Percentiles rank a stretch among this genome's conserved stretches.
Conservation (phyloP, 2,797 vertebrate species). For the Enteromius radiatus region DNA sequence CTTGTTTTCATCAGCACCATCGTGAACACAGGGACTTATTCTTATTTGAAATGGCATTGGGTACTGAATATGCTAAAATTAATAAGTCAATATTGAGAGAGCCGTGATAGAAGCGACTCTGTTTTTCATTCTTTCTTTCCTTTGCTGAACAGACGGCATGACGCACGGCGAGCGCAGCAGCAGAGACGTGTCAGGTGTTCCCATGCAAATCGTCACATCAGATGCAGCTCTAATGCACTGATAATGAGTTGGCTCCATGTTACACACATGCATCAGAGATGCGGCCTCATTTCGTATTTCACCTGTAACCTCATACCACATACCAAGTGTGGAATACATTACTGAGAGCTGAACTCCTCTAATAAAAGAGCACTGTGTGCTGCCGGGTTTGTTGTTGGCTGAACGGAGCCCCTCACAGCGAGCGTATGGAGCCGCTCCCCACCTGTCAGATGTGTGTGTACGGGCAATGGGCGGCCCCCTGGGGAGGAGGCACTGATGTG, state of each 20-base stretch:
- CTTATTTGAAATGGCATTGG: constrained; percentile 43
- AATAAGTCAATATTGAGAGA: constrained; percentile 45
- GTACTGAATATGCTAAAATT: constrained; percentile 24
- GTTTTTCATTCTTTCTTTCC: constrained; percentile 9
- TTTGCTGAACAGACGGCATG: constrained; percentile 4
- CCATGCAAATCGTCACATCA: constrained; percentile 43
- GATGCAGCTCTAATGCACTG: constrained; percentile 38
- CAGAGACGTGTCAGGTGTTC: constrained; percentile 29
- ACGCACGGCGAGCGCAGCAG: constrained; percentile 5
- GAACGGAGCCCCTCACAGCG: constrained; percentile 21
- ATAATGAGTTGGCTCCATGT: constrained; percentile 45
- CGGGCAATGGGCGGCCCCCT: constrained; percentile 73
- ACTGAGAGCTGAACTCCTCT: constrained; percentile 2
- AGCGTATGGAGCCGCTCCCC: constrained; percentile 31
- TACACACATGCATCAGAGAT: constrained; percentile 11
- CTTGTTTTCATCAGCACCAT: constrained; percentile 37
- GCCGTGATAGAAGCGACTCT: constrained; percentile 11
- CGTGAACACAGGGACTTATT: constrained; percentile 35
- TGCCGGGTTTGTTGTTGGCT: constrained; percentile 27
- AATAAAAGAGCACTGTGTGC: constrained; percentile 28
- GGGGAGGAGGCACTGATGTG: constrained; percentile 78
- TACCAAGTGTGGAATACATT: constrained; percentile 29
- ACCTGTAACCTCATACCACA: constrained; percentile 41
- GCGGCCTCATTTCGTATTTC: constrained; percentile 28
- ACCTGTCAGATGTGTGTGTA: constrained; percentile 75